These are phyloP conservation scores for Limnephilus auricula DNA, from an alignment of 2,888 invertebrate species.

Conservation along the genomic window DNA sequence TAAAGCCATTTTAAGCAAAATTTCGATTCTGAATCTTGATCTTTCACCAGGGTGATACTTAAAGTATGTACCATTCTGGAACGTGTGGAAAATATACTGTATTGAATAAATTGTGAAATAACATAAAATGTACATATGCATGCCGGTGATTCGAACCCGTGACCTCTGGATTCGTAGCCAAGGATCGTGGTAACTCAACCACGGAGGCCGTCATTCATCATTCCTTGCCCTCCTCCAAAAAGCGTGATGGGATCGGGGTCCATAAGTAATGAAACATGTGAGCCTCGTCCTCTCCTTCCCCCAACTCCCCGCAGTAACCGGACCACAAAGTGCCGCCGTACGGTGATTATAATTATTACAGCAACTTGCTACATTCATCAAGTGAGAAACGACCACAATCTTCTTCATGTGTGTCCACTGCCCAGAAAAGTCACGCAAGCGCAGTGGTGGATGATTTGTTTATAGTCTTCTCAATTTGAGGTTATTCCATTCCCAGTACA, in stretches of 20 bases:
- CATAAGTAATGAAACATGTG: neutral
- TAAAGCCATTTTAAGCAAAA: too few species aligned
- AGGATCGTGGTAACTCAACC: too few species aligned
- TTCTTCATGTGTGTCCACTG: neutral
- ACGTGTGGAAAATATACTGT: too few species aligned
- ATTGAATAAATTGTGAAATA: too few species aligned
- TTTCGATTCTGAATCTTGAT: too few species aligned
- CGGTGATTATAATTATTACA: neutral
- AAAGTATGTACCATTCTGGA: too few species aligned
- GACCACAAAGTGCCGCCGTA: slow-evolving; percentile 7
- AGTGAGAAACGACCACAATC: neutral
- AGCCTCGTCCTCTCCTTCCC: neutral
- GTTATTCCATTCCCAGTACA: neutral
- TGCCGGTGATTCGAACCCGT: too few species aligned
- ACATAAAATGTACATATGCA: too few species aligned
- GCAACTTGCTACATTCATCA: neutral
- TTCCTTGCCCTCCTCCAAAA: neutral
- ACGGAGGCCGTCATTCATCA: too few species aligned
- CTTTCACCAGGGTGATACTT: too few species aligned
- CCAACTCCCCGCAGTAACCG: neutral
- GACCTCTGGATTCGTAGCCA: too few species aligned
- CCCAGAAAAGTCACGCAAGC: neutral
- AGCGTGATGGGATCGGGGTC: neutral
- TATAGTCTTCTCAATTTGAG: neutral
- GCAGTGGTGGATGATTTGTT: neutral